Evolutionary conservation across 2,113 vertebrate genomes (phyloP).

Genomic region (Thalassoma bifasciatum): DNA sequence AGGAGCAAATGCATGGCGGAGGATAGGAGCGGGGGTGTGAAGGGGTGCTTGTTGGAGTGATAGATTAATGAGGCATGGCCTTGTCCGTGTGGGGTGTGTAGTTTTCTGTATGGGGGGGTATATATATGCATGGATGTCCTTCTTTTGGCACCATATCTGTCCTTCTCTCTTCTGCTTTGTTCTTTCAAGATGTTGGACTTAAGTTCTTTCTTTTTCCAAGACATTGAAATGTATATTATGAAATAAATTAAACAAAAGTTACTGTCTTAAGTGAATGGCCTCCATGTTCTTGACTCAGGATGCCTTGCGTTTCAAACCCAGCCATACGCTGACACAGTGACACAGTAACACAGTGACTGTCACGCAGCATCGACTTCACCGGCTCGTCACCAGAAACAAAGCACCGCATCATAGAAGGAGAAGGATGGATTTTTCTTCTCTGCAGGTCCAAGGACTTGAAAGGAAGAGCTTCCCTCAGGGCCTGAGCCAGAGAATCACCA

Average conservation of each 20-base stretch:
- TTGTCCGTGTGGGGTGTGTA: conserved; percentile 63
- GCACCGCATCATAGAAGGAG: conserved; percentile 33
- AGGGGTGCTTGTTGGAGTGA: conserved; percentile 69
- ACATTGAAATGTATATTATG: not conserved
- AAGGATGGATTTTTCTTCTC: conserved; percentile 59
- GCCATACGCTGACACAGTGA: conserved; percentile 61
- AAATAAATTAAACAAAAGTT: not conserved
- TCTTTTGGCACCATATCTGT: not conserved
- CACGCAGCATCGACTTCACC: conserved; percentile 24
- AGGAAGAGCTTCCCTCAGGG: conserved; percentile 61
- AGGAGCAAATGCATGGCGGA: conserved; percentile 41
- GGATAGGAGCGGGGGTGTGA: conserved; percentile 38
- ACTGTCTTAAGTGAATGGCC: not conserved
- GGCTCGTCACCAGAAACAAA: conserved; percentile 48
- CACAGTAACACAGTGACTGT: conserved; percentile 68
- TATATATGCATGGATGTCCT: conserved; percentile 10
- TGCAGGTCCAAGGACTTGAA: conserved; percentile 57
- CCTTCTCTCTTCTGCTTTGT: conserved; percentile 5
- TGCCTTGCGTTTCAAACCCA: conserved; percentile 8
- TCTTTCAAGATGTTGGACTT: not conserved
- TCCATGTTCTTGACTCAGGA: not conserved
- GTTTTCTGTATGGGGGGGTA: conserved; percentile 37
- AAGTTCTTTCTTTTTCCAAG: not conserved
- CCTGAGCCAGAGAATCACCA: conserved; percentile 42
- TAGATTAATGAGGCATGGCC: conserved; percentile 78